Percentiles rank a stretch among this genome's conserved stretches.
Conservation (phyloP, 2,888 invertebrate genomes). For the Leptopilina myrica region DNA sequence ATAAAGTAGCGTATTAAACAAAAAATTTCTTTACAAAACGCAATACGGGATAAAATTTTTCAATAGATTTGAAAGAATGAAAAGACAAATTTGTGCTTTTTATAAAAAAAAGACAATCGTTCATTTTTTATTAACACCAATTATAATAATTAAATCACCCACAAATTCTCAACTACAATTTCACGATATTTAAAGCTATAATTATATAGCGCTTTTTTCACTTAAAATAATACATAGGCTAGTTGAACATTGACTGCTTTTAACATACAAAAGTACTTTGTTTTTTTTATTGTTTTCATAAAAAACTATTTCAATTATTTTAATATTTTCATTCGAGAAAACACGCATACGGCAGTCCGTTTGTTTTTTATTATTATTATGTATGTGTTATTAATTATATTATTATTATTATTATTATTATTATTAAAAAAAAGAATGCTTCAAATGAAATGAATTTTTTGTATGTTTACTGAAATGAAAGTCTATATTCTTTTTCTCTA, state of each 20-base stretch:
- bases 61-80: not conserved
- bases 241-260: slow-evolving; percentile 21
- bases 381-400: not conserved
- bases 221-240: slow-evolving; percentile 9
- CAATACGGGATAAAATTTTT: not conserved
- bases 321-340: slow-evolving; percentile 2
- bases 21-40: no score
- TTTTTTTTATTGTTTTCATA: slow-evolving; percentile 8
- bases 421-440: not conserved
- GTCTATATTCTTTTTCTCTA: not conserved
- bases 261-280: slow-evolving; percentile 29
- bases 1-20: no score
- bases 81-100: not conserved
- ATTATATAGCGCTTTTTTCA: not conserved
- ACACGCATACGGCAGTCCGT: slow-evolving; percentile 11
- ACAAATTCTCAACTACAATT: slow-evolving; percentile 34
- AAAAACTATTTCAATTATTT: slow-evolving; percentile 28
- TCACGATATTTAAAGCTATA: slow-evolving; percentile 20
- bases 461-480: not conserved
- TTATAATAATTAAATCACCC: slow-evolving; percentile 35
- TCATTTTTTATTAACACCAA: slow-evolving; percentile 37
- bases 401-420: not conserved
- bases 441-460: slow-evolving; percentile 19
- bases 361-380: not conserved
- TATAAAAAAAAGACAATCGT: slow-evolving; percentile 22